A percentile compares a stretch with the other conserved stretches of the same genome.
These are phyloP conservation scores for Neodiprion fabricii DNA, from an alignment of 1,140 invertebrate genomes.

Conservation along the genomic window DNA sequence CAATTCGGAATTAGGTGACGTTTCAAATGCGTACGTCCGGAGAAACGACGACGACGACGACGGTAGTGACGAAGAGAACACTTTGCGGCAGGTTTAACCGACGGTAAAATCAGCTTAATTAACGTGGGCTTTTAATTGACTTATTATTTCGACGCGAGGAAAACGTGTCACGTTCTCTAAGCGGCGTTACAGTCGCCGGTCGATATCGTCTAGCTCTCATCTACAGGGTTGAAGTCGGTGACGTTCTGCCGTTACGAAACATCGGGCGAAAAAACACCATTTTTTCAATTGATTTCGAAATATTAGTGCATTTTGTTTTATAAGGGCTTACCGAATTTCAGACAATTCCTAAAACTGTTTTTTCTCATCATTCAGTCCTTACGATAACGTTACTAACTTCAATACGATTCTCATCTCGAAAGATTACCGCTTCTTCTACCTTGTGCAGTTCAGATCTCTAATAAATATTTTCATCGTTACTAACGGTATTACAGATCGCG, in stretches of 20 bases:
- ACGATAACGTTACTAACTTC: no score
- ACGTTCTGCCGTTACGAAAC: neutral
- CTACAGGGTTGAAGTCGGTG: neutral
- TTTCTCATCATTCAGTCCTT: no score
- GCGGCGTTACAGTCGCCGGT: neutral
- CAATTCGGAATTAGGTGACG: neutral
- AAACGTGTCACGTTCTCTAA: neutral
- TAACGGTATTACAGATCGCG: no score
- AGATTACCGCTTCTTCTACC: no score
- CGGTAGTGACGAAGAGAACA: slow-evolving; percentile 10
- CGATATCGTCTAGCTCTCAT: neutral
- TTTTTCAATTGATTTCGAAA: no score
- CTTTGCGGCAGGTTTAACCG: slow-evolving; percentile 43
- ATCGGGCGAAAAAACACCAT: no score
- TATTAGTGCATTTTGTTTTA: no score
- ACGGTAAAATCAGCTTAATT: slow-evolving; percentile 50
- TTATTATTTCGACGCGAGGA: neutral
- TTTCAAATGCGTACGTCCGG: slow-evolving; percentile 53
- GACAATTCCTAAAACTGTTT: no score
- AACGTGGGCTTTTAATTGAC: slow-evolving; percentile 49
- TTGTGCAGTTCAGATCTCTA: no score
- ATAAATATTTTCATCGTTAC: no score
- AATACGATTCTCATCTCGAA: no score
- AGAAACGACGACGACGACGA: slow-evolving; percentile 13
- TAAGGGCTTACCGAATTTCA: no score